Conservation (phyloP, 2,888 invertebrate species). For the Dione vanillae region DNA sequence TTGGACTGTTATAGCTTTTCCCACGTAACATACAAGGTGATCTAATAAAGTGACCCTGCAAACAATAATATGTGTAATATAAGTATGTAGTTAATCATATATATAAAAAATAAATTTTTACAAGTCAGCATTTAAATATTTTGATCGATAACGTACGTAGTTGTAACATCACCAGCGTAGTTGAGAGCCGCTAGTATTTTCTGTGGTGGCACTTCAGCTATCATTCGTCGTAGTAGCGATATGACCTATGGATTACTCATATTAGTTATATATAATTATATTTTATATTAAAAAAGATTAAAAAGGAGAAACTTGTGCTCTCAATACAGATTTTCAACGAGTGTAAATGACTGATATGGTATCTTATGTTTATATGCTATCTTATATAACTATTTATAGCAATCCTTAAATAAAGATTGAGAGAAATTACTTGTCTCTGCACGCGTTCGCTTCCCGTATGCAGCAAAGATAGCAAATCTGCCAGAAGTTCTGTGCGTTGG, state of each 20-base stretch:
- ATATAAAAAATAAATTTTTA: too few species aligned
- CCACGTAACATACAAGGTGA: conserved; percentile 94
- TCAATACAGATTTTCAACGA: neutral
- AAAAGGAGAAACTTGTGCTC: neutral
- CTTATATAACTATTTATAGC: too few species aligned
- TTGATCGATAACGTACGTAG: conserved; percentile 47
- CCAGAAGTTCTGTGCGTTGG: conserved; percentile 92
- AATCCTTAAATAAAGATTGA: too few species aligned
- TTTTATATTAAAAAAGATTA: neutral
- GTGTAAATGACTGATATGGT: too few species aligned
- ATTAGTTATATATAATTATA: neutral
- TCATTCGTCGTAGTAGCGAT: conserved; percentile 92
- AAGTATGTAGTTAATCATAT: too few species aligned
- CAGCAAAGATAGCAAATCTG: conserved; percentile 92
- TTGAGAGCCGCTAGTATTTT: conserved; percentile 91
- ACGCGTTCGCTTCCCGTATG: conserved; percentile 98
- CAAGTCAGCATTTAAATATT: neutral
- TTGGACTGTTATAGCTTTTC: conserved; percentile 95
- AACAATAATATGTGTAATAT: neutral
- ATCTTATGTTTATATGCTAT: too few species aligned
- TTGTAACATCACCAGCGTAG: conserved; percentile 67
- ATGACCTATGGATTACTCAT: conserved; percentile 85
- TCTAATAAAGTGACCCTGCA: conserved; percentile 91
- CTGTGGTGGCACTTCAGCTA: conserved; percentile 95
- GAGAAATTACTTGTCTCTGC: conserved; percentile 93